Percentiles rank a stretch among this genome's conserved stretches.
phyloP scores from a whole-genome alignment of 1,140 invertebrate genomes.

The Chironomus tepperi region DNA sequence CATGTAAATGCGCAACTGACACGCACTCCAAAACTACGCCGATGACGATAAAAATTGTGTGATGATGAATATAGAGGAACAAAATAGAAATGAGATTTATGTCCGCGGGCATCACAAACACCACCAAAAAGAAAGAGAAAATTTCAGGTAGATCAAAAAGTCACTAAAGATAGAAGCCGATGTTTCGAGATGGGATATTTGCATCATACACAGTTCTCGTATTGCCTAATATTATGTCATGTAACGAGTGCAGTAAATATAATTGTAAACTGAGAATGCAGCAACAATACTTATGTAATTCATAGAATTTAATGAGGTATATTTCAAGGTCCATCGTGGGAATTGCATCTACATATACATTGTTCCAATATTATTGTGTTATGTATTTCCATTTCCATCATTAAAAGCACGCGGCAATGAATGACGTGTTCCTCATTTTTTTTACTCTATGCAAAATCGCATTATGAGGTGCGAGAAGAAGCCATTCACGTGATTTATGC shows the following conservation, averaged over 20 bases:
- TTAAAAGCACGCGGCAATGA: not conserved
- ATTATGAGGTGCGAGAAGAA: slow-evolving; percentile 6
- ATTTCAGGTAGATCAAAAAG: not conserved
- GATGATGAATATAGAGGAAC: not conserved
- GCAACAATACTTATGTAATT: too few relatives aligned
- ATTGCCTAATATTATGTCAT: too few relatives aligned
- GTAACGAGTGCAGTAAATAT: too few relatives aligned
- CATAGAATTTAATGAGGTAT: not conserved
- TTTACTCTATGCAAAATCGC: not conserved
- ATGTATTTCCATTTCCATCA: not conserved
- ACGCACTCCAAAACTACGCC: slow-evolving; percentile 18
- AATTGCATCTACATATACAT: not conserved
- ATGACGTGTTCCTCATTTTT: not conserved
- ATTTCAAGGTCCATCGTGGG: not conserved
- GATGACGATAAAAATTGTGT: not conserved
- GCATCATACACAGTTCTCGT: too few relatives aligned
- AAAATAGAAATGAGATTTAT: too few relatives aligned
- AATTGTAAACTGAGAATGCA: too few relatives aligned
- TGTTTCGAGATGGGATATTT: too few relatives aligned
- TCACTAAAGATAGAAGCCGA: too few relatives aligned
- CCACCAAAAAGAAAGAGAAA: not conserved
- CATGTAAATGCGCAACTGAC: slow-evolving; percentile 23
- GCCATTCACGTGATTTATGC: slow-evolving; percentile 11
- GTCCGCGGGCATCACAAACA: too few relatives aligned
- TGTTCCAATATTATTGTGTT: too few relatives aligned